Percentiles rank a stretch among this genome's conserved stretches.
These are phyloP conservation scores for Ascaphus truei DNA, from an alignment of 2,113 vertebrate species.

Conservation along the genomic window DNA sequence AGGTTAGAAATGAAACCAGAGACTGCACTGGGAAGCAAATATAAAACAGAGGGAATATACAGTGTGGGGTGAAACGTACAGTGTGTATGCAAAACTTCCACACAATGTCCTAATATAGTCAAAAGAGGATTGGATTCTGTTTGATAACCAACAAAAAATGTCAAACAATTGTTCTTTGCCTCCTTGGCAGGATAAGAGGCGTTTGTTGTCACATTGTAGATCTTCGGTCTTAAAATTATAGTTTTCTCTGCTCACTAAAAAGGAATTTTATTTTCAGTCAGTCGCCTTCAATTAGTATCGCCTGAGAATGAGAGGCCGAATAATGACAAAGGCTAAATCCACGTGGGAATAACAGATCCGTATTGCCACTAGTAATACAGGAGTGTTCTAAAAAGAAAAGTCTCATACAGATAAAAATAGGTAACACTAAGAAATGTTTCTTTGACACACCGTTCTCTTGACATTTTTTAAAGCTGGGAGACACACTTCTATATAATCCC, in stretches of 20 bases:
- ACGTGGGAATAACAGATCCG: neutral
- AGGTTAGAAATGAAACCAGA: neutral
- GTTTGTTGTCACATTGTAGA: neutral
- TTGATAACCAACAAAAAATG: conserved; percentile 35
- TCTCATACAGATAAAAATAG: too few species aligned
- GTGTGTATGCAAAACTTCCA: conserved; percentile 1
- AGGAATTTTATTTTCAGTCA: conserved; percentile 5
- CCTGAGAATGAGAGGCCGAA: neutral
- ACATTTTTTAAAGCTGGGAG: too few species aligned
- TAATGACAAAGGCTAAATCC: too few species aligned
- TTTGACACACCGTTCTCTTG: too few species aligned
- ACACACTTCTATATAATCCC: too few species aligned
- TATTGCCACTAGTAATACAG: too few species aligned
- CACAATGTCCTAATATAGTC: conserved; percentile 32
- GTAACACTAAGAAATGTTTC: too few species aligned
- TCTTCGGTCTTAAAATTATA: neutral
- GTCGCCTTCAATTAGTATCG: neutral
- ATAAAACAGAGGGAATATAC: neutral
- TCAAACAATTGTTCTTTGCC: conserved; percentile 32
- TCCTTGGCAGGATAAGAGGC: conserved; percentile 24
- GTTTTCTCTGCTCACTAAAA: conserved; percentile 8
- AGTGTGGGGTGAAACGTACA: conserved; percentile 1
- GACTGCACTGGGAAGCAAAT: too few species aligned
- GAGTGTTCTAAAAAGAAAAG: too few species aligned
- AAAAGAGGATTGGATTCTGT: conserved; percentile 19